phyloP scores from a whole-genome alignment of 2,113 vertebrate species.

The Pachycephala philippinensis region DNA sequence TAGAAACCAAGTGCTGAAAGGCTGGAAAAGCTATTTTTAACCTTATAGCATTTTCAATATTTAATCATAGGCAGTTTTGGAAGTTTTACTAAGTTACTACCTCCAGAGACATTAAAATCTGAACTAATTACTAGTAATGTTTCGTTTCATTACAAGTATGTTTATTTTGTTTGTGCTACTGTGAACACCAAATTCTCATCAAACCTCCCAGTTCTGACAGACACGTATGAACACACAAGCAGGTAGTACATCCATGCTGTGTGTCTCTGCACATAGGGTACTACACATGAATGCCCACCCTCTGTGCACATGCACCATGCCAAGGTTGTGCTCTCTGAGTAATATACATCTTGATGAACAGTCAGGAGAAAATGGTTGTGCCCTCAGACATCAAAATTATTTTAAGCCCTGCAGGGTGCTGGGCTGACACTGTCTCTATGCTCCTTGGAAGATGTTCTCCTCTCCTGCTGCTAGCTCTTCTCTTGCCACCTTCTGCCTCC shows the following conservation, averaged over 20 bases:
- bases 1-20: background rate
- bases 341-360: background rate
- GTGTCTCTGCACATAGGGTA: background rate
- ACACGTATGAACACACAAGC: rapidly evolving
- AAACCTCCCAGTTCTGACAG: background rate
- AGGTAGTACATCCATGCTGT: background rate
- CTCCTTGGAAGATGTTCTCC: background rate
- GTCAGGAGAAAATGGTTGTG: background rate
- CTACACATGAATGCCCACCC: rapidly evolving
- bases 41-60: background rate
- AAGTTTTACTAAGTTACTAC: background rate
- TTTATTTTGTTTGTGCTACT: background rate
- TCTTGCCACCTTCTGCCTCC: background rate
- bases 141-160: background rate
- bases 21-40: background rate
- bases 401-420: rapidly evolving
- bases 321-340: background rate
- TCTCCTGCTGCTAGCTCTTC: background rate
- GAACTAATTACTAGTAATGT: background rate
- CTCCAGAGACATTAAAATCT: background rate
- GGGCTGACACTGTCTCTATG: background rate
- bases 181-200: background rate
- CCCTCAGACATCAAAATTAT: background rate
- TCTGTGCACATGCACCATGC: rapidly evolving
- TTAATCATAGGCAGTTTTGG: background rate